Evolutionary conservation across 2,797 vertebrate genomes (phyloP).

Genomic region (Melanotaenia maccullochi): DNA sequence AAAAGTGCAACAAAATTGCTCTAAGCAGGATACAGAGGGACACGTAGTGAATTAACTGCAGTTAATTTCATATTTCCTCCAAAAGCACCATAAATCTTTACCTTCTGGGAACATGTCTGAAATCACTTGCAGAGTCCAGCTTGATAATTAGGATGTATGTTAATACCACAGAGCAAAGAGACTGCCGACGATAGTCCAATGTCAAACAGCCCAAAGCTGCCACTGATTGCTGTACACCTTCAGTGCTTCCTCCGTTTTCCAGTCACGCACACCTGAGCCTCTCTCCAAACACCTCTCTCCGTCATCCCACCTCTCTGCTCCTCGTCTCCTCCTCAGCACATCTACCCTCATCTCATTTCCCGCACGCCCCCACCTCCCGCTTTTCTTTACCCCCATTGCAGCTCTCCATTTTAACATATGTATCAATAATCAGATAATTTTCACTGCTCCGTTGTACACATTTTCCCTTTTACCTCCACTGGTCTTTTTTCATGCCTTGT

Average conservation of each 20-base stretch:
- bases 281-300: constrained; percentile 67
- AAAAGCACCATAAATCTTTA: constrained; percentile 34
- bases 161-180: constrained; percentile 13
- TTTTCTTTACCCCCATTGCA: not conserved
- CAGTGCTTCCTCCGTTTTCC: constrained; percentile 75
- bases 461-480: not conserved
- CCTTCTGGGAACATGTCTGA: constrained; percentile 39
- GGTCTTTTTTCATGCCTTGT: not conserved
- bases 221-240: constrained; percentile 42
- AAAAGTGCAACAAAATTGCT: constrained; percentile 44
- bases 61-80: constrained; percentile 3
- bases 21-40: constrained; percentile 13
- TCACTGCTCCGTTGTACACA: not conserved
- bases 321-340: constrained; percentile 15
- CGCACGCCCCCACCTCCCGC: constrained; percentile 4
- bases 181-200: constrained; percentile 42
- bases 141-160: constrained; percentile 43
- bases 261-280: constrained; percentile 82
- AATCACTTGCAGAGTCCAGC: constrained; percentile 21
- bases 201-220: constrained; percentile 54
- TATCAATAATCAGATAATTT: not conserved
- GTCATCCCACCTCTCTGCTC: constrained; percentile 48
- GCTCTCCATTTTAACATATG: not conserved
- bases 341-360: constrained; percentile 29
- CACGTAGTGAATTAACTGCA: constrained; percentile 1